These are phyloP conservation scores for Aphidius colemani DNA, from an alignment of 2,888 invertebrate genomes.

Conservation along the genomic window DNA sequence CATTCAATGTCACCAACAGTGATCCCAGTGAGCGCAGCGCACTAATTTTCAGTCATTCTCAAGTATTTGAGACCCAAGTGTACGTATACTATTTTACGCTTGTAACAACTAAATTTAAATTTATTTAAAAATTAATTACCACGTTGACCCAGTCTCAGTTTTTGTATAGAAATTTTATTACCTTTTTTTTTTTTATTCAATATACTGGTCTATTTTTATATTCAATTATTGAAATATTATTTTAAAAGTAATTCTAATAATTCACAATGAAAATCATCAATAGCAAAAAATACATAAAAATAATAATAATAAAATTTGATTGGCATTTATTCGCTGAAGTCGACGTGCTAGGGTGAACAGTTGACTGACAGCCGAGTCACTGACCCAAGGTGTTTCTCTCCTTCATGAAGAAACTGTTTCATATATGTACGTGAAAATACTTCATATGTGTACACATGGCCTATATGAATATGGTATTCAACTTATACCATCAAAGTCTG, in stretches of 20 bases:
- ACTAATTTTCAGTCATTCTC: constrained; percentile 34
- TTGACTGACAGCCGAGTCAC: constrained; percentile 46
- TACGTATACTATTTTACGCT: no score
- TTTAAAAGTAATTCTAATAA: no score
- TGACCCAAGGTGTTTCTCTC: constrained; percentile 40
- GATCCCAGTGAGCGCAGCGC: constrained; percentile 37
- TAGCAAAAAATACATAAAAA: no score
- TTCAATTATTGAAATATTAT: no score
- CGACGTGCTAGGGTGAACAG: constrained; percentile 42
- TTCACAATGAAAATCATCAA: no score
- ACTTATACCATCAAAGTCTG: not conserved
- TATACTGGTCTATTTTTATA: no score
- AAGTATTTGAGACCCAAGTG: no score
- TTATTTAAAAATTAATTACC: no score
- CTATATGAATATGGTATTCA: not conserved
- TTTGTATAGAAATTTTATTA: no score
- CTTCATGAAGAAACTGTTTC: constrained; percentile 5
- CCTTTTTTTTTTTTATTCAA: no score
- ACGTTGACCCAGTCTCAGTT: no score
- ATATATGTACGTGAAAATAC: not conserved
- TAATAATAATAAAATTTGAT: not conserved
- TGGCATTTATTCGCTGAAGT: constrained; percentile 37
- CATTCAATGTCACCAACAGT: constrained; percentile 57
- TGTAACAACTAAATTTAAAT: no score
- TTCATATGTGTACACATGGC: constrained; percentile 7